A percentile compares a stretch with the other conserved stretches of the same genome.
These are phyloP conservation scores for Zosterops pallidus DNA, from an alignment of 2,113 vertebrate genomes.

Conservation along the genomic window DNA sequence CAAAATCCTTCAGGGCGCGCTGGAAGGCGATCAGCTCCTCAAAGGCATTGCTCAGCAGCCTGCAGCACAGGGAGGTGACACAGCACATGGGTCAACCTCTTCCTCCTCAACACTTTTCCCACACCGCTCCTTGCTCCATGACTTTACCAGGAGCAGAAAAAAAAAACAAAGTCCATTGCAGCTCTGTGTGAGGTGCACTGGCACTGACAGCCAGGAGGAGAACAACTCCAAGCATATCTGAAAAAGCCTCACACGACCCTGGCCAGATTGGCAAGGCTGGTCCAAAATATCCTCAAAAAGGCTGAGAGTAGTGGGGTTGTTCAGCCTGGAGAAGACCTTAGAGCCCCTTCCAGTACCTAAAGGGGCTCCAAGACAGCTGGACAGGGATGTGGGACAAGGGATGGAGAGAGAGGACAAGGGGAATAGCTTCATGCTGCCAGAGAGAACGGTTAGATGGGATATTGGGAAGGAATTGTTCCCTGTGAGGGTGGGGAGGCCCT, in stretches of 20 bases:
- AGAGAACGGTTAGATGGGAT: background rate
- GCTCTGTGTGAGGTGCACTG: background rate
- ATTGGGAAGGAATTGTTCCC: background rate
- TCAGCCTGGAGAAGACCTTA: background rate
- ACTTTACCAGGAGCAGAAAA: background rate
- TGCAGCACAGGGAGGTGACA: constrained; percentile 23
- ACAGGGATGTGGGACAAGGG: background rate
- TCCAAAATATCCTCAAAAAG: background rate
- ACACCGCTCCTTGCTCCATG: accelerated
- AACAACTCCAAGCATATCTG: background rate
- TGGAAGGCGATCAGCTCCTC: constrained; percentile 93
- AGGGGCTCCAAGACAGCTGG: background rate
- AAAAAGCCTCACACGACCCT: background rate
- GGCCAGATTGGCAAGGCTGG: background rate
- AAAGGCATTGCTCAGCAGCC: constrained; percentile 89
- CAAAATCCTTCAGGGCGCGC: constrained; percentile 89
- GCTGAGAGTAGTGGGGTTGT: background rate
- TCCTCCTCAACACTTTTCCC: background rate
- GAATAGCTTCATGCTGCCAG: background rate
- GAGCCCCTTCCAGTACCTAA: background rate
- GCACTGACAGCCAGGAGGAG: background rate
- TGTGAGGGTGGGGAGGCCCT: background rate
- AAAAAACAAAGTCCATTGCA: background rate
- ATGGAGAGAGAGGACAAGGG: accelerated
- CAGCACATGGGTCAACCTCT: accelerated